Evolutionary conservation across 2,113 vertebrate species (phyloP), one percentile per base, ranked within the genome.

Genomic region (Notechis scutatus): DNA sequence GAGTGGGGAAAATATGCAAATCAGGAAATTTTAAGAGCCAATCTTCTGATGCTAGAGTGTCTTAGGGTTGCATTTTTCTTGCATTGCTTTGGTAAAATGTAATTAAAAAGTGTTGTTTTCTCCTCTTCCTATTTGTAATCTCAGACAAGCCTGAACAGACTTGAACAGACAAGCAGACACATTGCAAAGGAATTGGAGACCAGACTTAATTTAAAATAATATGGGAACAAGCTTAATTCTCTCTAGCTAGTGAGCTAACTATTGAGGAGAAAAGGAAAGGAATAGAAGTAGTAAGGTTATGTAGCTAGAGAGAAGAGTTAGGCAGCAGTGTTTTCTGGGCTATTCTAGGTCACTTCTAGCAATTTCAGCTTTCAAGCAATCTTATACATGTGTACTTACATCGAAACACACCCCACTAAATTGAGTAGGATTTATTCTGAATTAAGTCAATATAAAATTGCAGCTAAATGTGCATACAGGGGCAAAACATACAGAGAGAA

Each of bases 21-120:
- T 2, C 92, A 52, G 21, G 23, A 15, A 12, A 26, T 52, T 52
- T 52, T 90, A 95, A 21, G 89, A 61, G 21, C 59, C 26, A 59
- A n/a, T 29, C 39, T 47, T 12, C 12, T 87, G 20, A 69, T 85
- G 26, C 54, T 59, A 69, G 18, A 85, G 6, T 52, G 42, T 89
- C 50, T 15, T 2, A 69, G 20, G n/a, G 0, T 89, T 88, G 47
- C 26, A 39, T 15, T 57, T 69, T 0, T 86, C 87, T 8, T 90
- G 87, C 74, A 88, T 94, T 85, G 86, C 95, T 87, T 21, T 85
- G 69, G 85, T 91, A 93, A 95, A 85, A 85, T 0, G 14, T 81
- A 55, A 0, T 4, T 57, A 54, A 0, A 0, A 59, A 93, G 26
- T 47, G 15, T 15, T 85, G 59, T 0, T 50, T 3, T 55, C 87